Evolutionary conservation across 2,113 vertebrate genomes (phyloP), one percentile per base, ranked within the genome.

Genomic region (Tachycineta bicolor): DNA sequence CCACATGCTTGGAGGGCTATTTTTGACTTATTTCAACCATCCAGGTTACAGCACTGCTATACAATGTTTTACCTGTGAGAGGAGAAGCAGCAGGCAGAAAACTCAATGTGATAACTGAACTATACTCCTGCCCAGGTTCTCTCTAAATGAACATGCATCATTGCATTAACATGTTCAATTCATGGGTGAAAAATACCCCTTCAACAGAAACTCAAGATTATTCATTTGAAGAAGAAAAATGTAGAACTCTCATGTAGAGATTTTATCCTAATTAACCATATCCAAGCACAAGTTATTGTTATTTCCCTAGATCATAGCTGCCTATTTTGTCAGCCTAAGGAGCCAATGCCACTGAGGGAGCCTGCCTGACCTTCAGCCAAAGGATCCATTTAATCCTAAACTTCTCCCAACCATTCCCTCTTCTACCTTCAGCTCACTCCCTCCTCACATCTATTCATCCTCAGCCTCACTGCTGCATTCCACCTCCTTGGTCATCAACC

Each of bases 401-500:
- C 50, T 75, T 52, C 43, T 86, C 37, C 43, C 29, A 49, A 26
- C 23, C 16, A 17, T 59, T 24, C 33, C 58, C 33, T 63, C 21
- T 43, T 62, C 49, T 39, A 39, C 6, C 11, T 26, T 71, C 49
- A 53, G 10, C n/a, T 62, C 11, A 62, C 28, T 62, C 12, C 34
- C 34, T 6, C 2, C 34, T 64, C 41, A 21, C 4, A 1, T 23
- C 34, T 68, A 26, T 26, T 50, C 34, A 60, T 47, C 26, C 69
- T 74, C 46, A 60, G 41, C 37, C 49, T 56, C 37, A 28, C 3
- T 2, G 0, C 0, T 58, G n/a, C 14, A 63, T 28, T 20, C 39
- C 41, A 55, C 41, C 55, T 53, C 26, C 23, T 80, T 37, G 37
- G 17, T 20, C 26, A 12, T 1, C 0, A 0, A 47, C 83, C 29